Conservation (phyloP, 2,113 vertebrate species). For the Morone saxatilis region DNA sequence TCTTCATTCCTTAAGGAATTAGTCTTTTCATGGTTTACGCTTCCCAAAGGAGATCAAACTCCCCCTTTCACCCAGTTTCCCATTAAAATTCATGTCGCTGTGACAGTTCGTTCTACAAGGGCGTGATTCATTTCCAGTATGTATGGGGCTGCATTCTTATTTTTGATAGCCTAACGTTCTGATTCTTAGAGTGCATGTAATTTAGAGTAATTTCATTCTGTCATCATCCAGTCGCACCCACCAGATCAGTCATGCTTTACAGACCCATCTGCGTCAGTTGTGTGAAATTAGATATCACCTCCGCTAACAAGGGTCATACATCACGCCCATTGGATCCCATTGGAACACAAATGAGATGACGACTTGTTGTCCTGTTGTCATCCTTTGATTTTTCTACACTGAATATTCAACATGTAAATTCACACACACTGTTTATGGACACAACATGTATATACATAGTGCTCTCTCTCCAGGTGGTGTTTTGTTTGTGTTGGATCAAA, state of each 20-base stretch:
- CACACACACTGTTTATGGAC: constrained; percentile 41
- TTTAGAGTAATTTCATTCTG: constrained; percentile 73
- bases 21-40: constrained; percentile 41
- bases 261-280: constrained; percentile 71
- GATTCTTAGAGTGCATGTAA: constrained; percentile 72
- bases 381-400: constrained; percentile 55
- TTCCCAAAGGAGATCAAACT: constrained; percentile 44
- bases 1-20: constrained; percentile 26
- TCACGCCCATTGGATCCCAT: constrained; percentile 71
- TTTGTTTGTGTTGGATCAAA: constrained; percentile 71
- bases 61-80: constrained; percentile 23
- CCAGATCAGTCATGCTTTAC: constrained; percentile 75
- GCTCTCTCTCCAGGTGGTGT: constrained; percentile 63
- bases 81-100: constrained; percentile 67
- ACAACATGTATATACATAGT: constrained; percentile 49
- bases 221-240: constrained; percentile 59
- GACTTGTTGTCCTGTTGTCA: constrained; percentile 62
- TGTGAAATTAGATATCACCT: constrained; percentile 76
- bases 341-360: constrained; percentile 74
- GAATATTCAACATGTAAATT: constrained; percentile 65
- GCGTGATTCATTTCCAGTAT: constrained; percentile 55
- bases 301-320: constrained; percentile 78
- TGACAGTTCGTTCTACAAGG: constrained; percentile 63
- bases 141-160: constrained; percentile 61
- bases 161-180: constrained; percentile 61